Evolutionary conservation across 64 coral and sea anemone species (phyloP).

Genomic region (Cladopsammia gracilis): DNA sequence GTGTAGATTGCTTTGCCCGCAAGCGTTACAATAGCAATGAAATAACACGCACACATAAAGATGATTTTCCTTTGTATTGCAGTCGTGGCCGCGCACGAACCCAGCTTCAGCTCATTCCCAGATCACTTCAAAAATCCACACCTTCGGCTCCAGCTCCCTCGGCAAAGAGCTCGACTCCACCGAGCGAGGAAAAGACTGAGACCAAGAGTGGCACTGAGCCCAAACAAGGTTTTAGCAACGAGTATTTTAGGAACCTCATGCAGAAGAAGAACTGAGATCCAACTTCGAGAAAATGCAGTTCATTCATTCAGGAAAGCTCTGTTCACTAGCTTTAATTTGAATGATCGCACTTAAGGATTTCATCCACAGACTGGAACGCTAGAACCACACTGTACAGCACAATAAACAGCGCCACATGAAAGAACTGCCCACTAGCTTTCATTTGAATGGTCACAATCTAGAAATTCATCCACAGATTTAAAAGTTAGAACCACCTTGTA

Average conservation of each 20-base stretch:
- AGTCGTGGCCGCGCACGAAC: constrained; percentile 84
- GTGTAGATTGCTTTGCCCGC: no score
- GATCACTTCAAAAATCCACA: constrained; percentile 52
- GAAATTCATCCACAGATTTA: no score
- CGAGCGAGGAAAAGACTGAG: constrained; percentile 30
- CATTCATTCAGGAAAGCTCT: no score
- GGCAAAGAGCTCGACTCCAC: constrained; percentile 26
- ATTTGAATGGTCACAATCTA: no score
- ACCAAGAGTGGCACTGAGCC: neutral
- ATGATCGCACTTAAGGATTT: no score
- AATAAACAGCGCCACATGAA: no score
- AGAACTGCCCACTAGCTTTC: no score
- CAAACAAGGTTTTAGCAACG: constrained; percentile 83
- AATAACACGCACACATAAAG: neutral
- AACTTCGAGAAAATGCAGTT: neutral
- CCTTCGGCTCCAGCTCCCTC: constrained; percentile 38
- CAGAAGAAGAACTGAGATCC: constrained; percentile 34
- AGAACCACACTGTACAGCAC: no score
- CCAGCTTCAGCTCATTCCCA: constrained; percentile 81
- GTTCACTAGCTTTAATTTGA: no score
- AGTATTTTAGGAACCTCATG: constrained; percentile 84
- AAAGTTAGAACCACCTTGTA: no score
- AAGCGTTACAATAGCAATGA: no score
- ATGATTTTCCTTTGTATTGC: neutral
- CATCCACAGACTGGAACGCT: no score